Conservation (phyloP, 2,888 invertebrate genomes). For the Kuschelorhynchus macadamiae region DNA sequence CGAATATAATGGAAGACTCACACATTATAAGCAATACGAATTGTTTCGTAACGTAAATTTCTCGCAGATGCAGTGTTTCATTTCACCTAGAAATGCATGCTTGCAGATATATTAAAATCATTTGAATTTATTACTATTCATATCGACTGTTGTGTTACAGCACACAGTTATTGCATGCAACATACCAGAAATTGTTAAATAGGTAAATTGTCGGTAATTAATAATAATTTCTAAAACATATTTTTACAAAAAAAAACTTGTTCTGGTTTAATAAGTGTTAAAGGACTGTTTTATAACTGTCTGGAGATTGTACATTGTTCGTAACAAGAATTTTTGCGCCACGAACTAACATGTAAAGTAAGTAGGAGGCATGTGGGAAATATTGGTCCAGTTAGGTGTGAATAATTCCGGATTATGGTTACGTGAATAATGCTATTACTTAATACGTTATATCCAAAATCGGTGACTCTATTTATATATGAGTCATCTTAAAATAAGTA, state of each 20-base stretch:
- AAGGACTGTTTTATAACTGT: slow-evolving; percentile 19
- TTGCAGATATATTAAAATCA: background rate
- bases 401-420: too few species aligned
- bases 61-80: background rate
- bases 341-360: too few species aligned
- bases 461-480: too few species aligned
- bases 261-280: slow-evolving; percentile 15
- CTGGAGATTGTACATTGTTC: background rate
- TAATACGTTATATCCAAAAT: too few species aligned
- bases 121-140: background rate
- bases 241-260: slow-evolving; percentile 18
- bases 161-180: slow-evolving; percentile 23
- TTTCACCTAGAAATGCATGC: background rate
- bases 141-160: too few species aligned
- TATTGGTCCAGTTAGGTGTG: too few species aligned
- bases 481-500: too few species aligned
- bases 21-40: too few species aligned
- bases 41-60: background rate
- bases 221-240: slow-evolving; percentile 27
- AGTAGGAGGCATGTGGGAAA: too few species aligned
- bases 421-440: too few species aligned
- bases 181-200: slow-evolving; percentile 38
- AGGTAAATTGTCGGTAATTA: slow-evolving; percentile 16
- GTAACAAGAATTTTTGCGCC: too few species aligned
- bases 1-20: too few species aligned